Base-by-base conservation (phyloP, 2,888 invertebrate genomes). In the Physocephala rufipes region DNA sequence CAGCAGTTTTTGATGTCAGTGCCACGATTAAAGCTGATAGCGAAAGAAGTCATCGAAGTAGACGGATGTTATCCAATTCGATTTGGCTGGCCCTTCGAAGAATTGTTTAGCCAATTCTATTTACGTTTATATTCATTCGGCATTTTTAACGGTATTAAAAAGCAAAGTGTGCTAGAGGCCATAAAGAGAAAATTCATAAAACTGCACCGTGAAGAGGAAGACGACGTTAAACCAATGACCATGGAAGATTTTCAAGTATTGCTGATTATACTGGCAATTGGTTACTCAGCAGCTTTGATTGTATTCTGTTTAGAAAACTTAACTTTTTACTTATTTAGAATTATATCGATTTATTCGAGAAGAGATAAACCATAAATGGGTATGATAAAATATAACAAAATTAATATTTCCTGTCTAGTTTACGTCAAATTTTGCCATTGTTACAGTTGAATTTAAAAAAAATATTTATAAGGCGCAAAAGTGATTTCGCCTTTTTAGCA, bases 211-310 rank as follows among this genome's bases (percentile, higher is more conserved):
- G 63, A 43, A n/a, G 71, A 51, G 5, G 45, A 62, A 21, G 12
- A 45, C 4, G 19, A 43, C 62, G 28, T 72, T 12, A 51, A 47
- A 2, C 69, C 73, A 15, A 59, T 74, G 53, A 63, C 72, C 2
- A 71, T 73, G 72, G 72, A 73, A 13, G 71, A 74, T 49, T 72
- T 74, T 55, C 71, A 73, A 28, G 45, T 73, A 4, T 70, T 72
- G 5, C 28, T 74, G 13, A 61, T 71, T 47, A 68, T 74, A 19
- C 71, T 72, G 55, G n/a, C 45, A 2, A n/a, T 19, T 19, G 73
- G 74, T 15, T 65, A 65, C 21, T 51, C 65, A 1, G 51, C 65
- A n/a, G 65, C 65, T 30, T 16, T 51, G 51, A 24, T 65, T 49
- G 30, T 19, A 47, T 65, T 65, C 12, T 26, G 19, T 2, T 30